phyloP scores from a whole-genome alignment of 2,113 vertebrate species.

The Bufo gargarizans region DNA sequence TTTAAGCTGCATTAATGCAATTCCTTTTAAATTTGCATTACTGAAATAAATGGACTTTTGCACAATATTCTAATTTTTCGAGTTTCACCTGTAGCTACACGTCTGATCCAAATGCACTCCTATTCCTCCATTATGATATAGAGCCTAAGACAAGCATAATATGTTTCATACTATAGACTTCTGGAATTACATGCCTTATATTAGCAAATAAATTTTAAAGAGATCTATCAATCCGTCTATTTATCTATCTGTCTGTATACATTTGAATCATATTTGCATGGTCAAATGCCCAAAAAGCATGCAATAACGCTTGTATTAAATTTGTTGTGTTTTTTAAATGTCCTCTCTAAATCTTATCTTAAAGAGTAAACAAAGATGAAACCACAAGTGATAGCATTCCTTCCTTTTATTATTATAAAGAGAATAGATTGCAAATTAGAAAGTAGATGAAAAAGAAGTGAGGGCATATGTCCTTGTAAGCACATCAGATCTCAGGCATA shows the following conservation, averaged over 20 bases:
- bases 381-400: neutral
- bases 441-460: slow-evolving; percentile 36
- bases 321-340: neutral
- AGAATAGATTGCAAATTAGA: neutral
- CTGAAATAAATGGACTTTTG: no score
- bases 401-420: neutral
- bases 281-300: neutral
- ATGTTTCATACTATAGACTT: no score
- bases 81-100: no score
- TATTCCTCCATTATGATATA: no score
- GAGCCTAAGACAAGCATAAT: no score
- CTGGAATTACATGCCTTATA: no score
- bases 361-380: neutral
- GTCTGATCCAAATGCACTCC: no score
- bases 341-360: neutral
- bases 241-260: neutral
- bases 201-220: no score
- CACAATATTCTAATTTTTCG: no score
- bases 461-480: slow-evolving; percentile 31
- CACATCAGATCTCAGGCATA: slow-evolving; percentile 35
- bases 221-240: neutral
- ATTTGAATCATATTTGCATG: neutral
- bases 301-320: neutral
- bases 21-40: no score
- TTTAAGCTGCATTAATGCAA: no score